These are phyloP conservation scores for Drosophila kuntzei DNA, from an alignment of 2,888 invertebrate species.

Conservation along the genomic window DNA sequence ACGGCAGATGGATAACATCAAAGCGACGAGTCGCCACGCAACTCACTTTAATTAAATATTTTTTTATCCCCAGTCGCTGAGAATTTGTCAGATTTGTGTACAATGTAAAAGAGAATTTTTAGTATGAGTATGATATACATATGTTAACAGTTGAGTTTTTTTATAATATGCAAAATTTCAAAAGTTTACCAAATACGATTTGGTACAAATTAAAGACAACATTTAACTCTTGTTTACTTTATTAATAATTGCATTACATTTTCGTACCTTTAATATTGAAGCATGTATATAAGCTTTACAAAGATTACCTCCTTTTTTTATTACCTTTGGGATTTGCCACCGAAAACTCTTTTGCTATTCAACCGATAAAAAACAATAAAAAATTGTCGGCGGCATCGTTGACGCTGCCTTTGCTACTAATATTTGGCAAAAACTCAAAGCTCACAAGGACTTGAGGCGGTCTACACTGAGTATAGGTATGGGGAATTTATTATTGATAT, in stretches of 20 bases:
- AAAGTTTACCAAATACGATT: no score
- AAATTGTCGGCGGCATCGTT: conserved; percentile 23
- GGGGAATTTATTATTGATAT: conserved; percentile 56
- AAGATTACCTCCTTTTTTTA: not conserved
- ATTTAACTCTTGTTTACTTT: no score
- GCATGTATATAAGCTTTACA: no score
- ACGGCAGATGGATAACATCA: conserved; percentile 3
- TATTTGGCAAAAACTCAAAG: conserved; percentile 34
- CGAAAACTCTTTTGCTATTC: conserved; percentile 27
- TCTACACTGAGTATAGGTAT: conserved; percentile 13
- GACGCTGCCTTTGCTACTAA: conserved; percentile 28
- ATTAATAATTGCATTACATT: no score
- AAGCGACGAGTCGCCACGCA: not conserved
- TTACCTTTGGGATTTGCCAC: conserved; percentile 9
- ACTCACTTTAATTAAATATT: not conserved
- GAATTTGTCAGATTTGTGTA: not conserved
- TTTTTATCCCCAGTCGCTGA: not conserved
- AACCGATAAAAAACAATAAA: conserved; percentile 61
- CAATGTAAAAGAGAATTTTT: no score
- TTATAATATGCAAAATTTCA: no score
- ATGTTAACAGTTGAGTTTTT: no score
- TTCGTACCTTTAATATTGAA: no score
- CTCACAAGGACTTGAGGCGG: conserved; percentile 21
- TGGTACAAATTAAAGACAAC: no score
- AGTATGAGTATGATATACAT: no score